phyloP scores from a whole-genome alignment of 2,113 vertebrate genomes.

The Chelonoidis abingdonii region DNA sequence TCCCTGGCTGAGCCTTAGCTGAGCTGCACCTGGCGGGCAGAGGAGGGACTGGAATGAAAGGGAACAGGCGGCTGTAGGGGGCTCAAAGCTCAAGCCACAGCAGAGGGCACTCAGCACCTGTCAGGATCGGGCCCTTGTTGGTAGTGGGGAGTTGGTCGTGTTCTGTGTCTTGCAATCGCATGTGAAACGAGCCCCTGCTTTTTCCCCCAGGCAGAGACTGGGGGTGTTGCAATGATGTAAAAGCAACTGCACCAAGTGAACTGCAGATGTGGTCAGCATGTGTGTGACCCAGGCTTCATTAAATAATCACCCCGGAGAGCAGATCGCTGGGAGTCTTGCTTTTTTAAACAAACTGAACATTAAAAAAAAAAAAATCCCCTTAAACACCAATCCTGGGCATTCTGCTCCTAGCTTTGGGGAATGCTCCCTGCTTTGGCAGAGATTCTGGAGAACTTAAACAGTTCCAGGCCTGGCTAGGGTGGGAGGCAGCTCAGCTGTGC shows the following conservation, averaged over 20 bases:
- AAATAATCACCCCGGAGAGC: neutral
- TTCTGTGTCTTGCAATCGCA: constrained; percentile 26
- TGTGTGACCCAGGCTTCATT: constrained; percentile 35
- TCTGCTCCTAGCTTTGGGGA: neutral
- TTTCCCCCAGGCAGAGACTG: neutral
- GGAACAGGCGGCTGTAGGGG: neutral
- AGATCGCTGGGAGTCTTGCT: neutral
- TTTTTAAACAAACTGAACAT: neutral
- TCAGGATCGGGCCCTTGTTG: rapidly evolving
- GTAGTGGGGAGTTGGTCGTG: neutral
- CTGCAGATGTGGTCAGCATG: constrained; percentile 46
- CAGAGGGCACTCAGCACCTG: rapidly evolving
- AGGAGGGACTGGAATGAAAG: neutral
- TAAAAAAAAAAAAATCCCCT: neutral
- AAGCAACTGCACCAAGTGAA: neutral
- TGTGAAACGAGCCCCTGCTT: neutral
- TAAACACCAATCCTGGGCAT: neutral
- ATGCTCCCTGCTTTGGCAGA: rapidly evolving
- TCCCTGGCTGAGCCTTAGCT: neutral
- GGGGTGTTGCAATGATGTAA: neutral
- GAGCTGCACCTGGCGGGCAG: neutral
- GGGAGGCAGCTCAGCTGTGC: constrained; percentile 45
- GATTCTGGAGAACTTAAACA: neutral
- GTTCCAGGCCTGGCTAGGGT: neutral
- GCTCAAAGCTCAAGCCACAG: neutral